Evolutionary conservation across 2,797 vertebrate species (phyloP).

Genomic region (Holocentrus rufus): DNA sequence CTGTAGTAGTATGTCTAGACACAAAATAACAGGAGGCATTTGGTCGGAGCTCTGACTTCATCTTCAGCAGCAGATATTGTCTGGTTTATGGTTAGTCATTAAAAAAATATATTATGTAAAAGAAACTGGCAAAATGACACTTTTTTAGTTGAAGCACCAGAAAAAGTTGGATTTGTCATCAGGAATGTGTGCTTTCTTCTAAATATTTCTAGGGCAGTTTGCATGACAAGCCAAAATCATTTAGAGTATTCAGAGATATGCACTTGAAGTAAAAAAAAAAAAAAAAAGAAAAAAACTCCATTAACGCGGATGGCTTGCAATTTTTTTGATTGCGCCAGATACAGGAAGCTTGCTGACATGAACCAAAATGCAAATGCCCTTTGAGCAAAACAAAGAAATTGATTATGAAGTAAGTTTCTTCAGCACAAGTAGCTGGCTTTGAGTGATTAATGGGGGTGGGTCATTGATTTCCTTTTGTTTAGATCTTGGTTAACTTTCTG

Average conservation of each 20-base stretch:
- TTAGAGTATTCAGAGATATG: slow-evolving; percentile 80
- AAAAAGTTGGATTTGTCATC: slow-evolving; percentile 60
- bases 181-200: slow-evolving; percentile 36
- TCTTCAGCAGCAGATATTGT: slow-evolving; percentile 45
- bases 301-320: slow-evolving; percentile 83
- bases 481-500: slow-evolving; percentile 87
- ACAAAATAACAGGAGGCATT: slow-evolving; percentile 69
- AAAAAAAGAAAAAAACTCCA: slow-evolving; percentile 70
- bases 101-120: slow-evolving; percentile 17
- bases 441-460: slow-evolving; percentile 86
- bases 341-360: slow-evolving; percentile 81
- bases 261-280: slow-evolving; percentile 79
- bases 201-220: slow-evolving; percentile 72
- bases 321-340: slow-evolving; percentile 86
- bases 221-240: slow-evolving; percentile 78
- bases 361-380: slow-evolving; percentile 87
- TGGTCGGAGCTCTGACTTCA: slow-evolving; percentile 57
- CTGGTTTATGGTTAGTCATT: slow-evolving; percentile 23
- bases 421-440: slow-evolving; percentile 82
- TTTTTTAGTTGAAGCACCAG: slow-evolving; percentile 25
- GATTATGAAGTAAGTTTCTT: slow-evolving; percentile 90
- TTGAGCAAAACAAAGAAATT: slow-evolving; percentile 89
- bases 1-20: slow-evolving; percentile 79
- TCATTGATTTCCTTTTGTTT: slow-evolving; percentile 89
- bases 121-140: background rate